Conservation (phyloP, 2,797 vertebrate species). For the Sebastes oblongus region DNA sequence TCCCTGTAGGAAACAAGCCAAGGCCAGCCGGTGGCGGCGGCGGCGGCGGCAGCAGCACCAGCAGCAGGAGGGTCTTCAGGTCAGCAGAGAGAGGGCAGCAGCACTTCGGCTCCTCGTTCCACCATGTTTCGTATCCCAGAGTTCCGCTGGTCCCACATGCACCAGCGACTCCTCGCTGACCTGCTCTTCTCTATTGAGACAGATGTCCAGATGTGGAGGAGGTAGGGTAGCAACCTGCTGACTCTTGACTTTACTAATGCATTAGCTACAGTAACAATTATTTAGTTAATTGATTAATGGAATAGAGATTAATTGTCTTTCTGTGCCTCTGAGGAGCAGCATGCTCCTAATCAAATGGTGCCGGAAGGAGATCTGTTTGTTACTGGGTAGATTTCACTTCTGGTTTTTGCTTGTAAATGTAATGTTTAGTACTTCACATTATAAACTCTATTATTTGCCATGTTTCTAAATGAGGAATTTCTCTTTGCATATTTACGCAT, state of each 20-base stretch:
- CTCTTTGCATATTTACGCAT: background rate
- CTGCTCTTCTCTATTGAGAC: constrained; percentile 98
- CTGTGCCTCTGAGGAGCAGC: constrained; percentile 2
- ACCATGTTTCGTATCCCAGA: constrained; percentile 96
- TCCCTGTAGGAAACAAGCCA: constrained; percentile 75
- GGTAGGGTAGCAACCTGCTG: constrained; percentile 75
- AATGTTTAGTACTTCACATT: background rate
- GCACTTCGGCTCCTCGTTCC: constrained; percentile 78
- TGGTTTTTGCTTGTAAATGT: background rate
- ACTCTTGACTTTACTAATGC: background rate
- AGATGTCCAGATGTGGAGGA: constrained; percentile 99
- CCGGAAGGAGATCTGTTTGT: background rate
- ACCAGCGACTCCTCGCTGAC: constrained; percentile 96
- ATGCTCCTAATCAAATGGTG: background rate
- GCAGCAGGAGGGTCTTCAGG: constrained; percentile 62
- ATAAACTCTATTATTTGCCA: background rate
- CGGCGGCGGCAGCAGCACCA: constrained; percentile 15
- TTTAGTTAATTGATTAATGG: constrained; percentile 30
- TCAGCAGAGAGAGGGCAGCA: constrained; percentile 81
- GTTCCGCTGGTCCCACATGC: constrained; percentile 96
- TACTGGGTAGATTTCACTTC: background rate
- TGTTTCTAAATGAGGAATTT: background rate
- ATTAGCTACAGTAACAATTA: background rate
- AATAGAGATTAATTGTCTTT: constrained; percentile 33
- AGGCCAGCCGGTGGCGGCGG: constrained; percentile 57